phyloP scores from a whole-genome alignment of 2,797 vertebrate species.

The Eulemur mongoz region DNA sequence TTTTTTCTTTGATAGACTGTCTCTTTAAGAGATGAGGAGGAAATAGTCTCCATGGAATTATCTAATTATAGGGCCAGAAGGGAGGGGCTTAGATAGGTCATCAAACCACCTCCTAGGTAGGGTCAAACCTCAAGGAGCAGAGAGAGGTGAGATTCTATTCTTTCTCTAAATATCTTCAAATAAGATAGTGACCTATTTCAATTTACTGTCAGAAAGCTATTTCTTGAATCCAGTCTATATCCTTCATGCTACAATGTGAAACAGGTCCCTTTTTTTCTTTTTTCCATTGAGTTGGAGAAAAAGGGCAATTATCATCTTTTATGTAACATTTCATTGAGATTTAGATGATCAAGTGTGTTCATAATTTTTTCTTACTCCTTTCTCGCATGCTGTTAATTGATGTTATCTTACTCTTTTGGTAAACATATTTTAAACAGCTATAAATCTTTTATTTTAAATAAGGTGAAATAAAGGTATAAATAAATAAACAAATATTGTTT shows the following conservation, averaged over 20 bases:
- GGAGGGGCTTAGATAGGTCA: background rate
- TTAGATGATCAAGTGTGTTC: background rate
- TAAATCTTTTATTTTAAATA: background rate
- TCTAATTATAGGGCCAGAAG: background rate
- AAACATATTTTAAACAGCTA: background rate
- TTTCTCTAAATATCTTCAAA: slow-evolving; percentile 51
- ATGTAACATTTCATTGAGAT: slow-evolving; percentile 35
- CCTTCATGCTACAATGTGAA: slow-evolving; percentile 23
- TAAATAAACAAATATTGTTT: background rate
- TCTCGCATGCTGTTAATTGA: background rate
- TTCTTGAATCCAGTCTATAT: slow-evolving; percentile 53
- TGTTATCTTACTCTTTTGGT: background rate
- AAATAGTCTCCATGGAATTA: slow-evolving; percentile 12
- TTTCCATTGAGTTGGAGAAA: slow-evolving; percentile 29
- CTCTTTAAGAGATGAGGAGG: background rate
- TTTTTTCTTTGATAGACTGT: background rate
- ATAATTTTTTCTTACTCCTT: background rate
- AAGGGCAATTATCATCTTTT: slow-evolving; percentile 13
- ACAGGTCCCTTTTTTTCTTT: slow-evolving; percentile 15
- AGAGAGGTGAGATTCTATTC: slow-evolving; percentile 44
- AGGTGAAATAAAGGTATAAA: background rate
- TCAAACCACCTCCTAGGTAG: background rate
- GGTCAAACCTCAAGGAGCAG: background rate
- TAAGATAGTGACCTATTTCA: slow-evolving; percentile 44
- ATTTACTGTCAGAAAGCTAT: slow-evolving; percentile 54